phyloP scores from a whole-genome alignment of 2,888 invertebrate genomes.

The Danaus chrysippus region DNA sequence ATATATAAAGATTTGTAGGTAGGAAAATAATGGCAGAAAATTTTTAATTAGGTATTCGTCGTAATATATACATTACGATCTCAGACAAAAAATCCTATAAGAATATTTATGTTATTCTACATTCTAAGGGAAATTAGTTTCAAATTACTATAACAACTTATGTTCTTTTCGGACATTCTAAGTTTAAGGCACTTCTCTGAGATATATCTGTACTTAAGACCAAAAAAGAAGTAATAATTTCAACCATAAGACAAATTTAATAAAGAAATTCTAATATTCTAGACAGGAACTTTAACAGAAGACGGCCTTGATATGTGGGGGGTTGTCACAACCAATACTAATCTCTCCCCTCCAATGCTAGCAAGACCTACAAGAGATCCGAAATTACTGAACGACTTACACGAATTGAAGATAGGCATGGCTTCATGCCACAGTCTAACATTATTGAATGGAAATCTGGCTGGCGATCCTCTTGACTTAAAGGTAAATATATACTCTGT shows the following conservation, averaged over 20 bases:
- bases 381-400: slow-evolving; percentile 66
- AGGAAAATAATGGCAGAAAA: too few species aligned
- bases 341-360: slow-evolving; percentile 44
- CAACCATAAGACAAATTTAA: not conserved
- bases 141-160: too few species aligned
- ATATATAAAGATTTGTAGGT: too few species aligned
- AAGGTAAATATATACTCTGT: slow-evolving; percentile 74
- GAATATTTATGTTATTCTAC: too few species aligned
- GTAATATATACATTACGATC: too few species aligned
- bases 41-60: too few species aligned
- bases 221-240: not conserved
- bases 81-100: too few species aligned
- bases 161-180: too few species aligned
- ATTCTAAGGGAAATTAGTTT: too few species aligned
- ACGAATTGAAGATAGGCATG: slow-evolving; percentile 86
- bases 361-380: slow-evolving; percentile 73
- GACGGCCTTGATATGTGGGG: slow-evolving; percentile 98
- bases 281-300: slow-evolving; percentile 98
- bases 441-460: slow-evolving; percentile 89
- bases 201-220: not conserved
- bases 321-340: slow-evolving; percentile 82
- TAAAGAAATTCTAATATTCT: slow-evolving; percentile 31
- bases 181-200: too few species aligned
- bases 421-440: slow-evolving; percentile 96
- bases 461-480: slow-evolving; percentile 96